Evolutionary conservation across 2,113 vertebrate species (phyloP).

Genomic region (Nothocercus nigrocapillus): DNA sequence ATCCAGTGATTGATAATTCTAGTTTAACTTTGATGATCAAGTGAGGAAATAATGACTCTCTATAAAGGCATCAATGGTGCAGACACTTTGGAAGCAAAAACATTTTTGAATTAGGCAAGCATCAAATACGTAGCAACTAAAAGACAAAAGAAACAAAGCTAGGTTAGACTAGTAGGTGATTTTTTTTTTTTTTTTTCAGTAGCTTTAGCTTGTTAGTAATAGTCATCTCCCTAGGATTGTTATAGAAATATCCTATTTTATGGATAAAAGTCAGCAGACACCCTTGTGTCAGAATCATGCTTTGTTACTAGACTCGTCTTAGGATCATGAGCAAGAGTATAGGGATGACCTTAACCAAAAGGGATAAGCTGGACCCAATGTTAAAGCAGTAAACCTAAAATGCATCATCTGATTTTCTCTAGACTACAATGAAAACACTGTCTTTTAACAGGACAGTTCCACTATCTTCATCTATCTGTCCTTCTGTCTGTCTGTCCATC

Average conservation of each 20-base stretch:
- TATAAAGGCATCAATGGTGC: not conserved
- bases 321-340: not conserved
- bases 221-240: not conserved
- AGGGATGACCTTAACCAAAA: not conserved
- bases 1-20: not conserved
- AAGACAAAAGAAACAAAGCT: not conserved
- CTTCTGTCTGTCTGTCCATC: too few species aligned
- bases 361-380: not conserved
- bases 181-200: not conserved
- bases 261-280: not conserved
- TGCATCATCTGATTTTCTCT: not conserved
- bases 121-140: rapidly evolving
- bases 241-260: not conserved
- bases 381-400: not conserved
- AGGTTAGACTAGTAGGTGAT: not conserved
- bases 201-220: not conserved
- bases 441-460: not conserved
- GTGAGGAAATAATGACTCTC: rapidly evolving
- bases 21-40: not conserved
- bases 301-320: not conserved
- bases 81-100: not conserved
- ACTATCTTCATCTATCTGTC: too few species aligned
- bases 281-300: not conserved
- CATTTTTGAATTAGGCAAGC: not conserved
- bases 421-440: not conserved